These are phyloP conservation scores for Beris morrisii DNA, from an alignment of 2,888 invertebrate genomes.

Conservation along the genomic window DNA sequence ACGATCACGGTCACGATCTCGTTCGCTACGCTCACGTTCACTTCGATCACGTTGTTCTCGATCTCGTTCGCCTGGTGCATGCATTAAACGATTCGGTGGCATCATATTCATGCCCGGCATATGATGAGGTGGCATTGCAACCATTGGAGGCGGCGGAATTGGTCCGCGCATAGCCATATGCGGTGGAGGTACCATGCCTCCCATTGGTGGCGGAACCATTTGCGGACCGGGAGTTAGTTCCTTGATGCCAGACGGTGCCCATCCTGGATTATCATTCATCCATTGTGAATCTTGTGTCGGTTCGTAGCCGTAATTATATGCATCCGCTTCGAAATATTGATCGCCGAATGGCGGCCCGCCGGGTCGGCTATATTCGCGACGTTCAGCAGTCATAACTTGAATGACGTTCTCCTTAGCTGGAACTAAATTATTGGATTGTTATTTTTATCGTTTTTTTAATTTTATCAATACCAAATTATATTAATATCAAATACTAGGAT, in stretches of 20 bases:
- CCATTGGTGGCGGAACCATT: constrained; percentile 46
- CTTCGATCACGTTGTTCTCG: constrained; percentile 37
- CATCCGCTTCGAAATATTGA: constrained; percentile 55
- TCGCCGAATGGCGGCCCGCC: constrained; percentile 58
- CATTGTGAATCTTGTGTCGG: constrained; percentile 75
- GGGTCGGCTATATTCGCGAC: constrained; percentile 76
- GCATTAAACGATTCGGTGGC: constrained; percentile 46
- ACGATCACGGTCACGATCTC: constrained; percentile 46
- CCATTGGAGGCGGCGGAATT: constrained; percentile 47
- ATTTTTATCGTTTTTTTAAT: no score
- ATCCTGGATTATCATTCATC: constrained; percentile 63
- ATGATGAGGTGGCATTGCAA: constrained; percentile 45
- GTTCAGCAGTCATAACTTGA: constrained; percentile 90
- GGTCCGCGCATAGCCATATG: constrained; percentile 43
- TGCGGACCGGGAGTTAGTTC: constrained; percentile 67
- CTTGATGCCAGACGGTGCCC: constrained; percentile 70
- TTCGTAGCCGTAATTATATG: constrained; percentile 64
- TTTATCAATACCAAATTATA: no score
- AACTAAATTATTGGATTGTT: constrained; percentile 40
- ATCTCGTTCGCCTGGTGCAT: constrained; percentile 3
- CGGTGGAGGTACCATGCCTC: constrained; percentile 50
- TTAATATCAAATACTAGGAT: no score
- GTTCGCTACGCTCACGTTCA: constrained; percentile 56
- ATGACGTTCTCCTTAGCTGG: constrained; percentile 76
- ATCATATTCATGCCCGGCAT: constrained; percentile 47